Conservation (phyloP, 2,797 vertebrate species). For the Hemibagrus guttatus region DNA sequence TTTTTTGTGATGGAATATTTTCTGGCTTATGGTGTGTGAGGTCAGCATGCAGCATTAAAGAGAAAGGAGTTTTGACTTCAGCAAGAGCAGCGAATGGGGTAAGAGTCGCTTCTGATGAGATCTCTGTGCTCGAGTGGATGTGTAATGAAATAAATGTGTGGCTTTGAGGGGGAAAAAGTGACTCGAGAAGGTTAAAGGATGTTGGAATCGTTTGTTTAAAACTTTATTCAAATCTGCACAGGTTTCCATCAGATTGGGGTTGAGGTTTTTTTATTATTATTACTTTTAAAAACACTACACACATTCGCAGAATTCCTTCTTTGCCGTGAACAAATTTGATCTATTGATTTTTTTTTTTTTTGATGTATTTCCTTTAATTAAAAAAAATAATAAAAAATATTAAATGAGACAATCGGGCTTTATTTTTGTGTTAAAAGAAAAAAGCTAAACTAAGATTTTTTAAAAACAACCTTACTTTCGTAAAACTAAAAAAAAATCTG, state of each 20-base stretch:
- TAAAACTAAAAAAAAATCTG: too few species aligned
- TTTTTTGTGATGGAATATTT: not conserved
- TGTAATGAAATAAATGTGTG: not conserved
- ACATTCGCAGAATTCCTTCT: not conserved
- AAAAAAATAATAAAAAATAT: constrained; percentile 19
- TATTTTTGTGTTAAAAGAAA: too few species aligned
- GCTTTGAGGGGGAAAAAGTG: not conserved
- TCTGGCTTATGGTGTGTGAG: not conserved
- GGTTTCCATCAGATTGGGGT: not conserved
- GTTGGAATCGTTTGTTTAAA: not conserved
- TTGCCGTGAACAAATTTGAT: constrained; percentile 32
- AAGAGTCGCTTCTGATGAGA: too few species aligned
- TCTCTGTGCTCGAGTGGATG: not conserved
- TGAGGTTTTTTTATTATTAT: not conserved
- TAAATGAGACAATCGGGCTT: not conserved
- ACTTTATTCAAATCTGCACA: not conserved
- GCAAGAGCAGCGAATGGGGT: not conserved
- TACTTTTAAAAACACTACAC: not conserved
- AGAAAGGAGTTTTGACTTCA: not conserved
- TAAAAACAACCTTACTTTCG: too few species aligned
- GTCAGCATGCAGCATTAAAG: not conserved
- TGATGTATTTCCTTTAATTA: constrained; percentile 25
- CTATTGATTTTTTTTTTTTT: not conserved
- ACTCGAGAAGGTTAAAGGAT: not conserved
- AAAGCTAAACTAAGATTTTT: too few species aligned